Base-by-base conservation (phyloP, 2,113 vertebrate genomes). In the Perca flavescens region DNA sequence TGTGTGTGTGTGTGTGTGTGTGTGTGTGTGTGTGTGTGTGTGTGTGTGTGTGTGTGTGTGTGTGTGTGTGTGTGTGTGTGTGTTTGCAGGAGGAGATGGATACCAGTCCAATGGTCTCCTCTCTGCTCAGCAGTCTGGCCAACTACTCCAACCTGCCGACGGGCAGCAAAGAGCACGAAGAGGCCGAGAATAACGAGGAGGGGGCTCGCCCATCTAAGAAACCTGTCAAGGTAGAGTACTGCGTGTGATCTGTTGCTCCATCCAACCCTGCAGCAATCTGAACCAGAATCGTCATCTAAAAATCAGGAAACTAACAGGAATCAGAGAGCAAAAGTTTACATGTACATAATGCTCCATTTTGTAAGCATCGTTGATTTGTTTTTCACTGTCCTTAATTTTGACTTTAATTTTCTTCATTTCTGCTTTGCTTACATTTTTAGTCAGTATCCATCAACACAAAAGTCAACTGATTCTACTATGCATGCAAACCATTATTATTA, bases 71-170 rank as follows among this genome's bases (percentile, higher is more conserved):
- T 75, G 3, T 66, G 64, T 79, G 73, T 84, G 36, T 57, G 21
- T 70, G 17, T 68, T 10, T 73, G 52, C 83, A 99, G 98, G 98
- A 99, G 94, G 98, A 99, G 94, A 99, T 99, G 97, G 98, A 99
- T 90, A 99, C 97, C 50, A 99, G 96, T 82, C 98, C 98, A 11
- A 99, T 99, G 98, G 98, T 99, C n/a, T 98, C 98, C 0, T 99
- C 98, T 69, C 88, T 99, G 91, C 97, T 99, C 91, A 97, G 97
- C n/a, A 97, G 96, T 76, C 94, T 99, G 88, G 98, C 98, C 87
- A 99, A 99, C 92, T 99, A 99, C 91, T 98, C 98, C 87, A 99
- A 99, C 95, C 91, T 99, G 90, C 96, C 98, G 0, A 98, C 99
- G 63, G 98, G 98, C 72, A 99, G 97, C 86, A 96, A 96, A 68